Percentiles rank a stretch among this genome's conserved stretches.
These are phyloP conservation scores for Bryconaethiops microstoma DNA, from an alignment of 2,797 vertebrate species.

Conservation along the genomic window DNA sequence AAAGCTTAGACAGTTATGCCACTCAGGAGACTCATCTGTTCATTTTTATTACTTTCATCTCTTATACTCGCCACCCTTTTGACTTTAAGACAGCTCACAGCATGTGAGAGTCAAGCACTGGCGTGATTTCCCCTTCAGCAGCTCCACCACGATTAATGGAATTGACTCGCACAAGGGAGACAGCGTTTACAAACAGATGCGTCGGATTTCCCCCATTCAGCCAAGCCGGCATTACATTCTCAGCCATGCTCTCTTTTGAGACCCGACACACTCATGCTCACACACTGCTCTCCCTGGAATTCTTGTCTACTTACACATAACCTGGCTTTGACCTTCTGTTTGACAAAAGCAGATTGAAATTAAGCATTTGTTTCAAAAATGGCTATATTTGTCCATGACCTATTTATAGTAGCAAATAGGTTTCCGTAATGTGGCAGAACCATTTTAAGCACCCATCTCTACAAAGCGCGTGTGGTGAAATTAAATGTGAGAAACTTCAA, in stretches of 20 bases:
- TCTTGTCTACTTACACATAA: slow-evolving; percentile 54
- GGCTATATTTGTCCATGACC: slow-evolving; percentile 46
- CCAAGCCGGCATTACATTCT: slow-evolving; percentile 35
- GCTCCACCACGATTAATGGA: slow-evolving; percentile 60
- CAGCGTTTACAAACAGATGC: slow-evolving; percentile 39
- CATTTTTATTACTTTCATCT: background rate
- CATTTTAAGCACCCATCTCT: slow-evolving; percentile 16
- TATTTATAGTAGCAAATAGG: background rate
- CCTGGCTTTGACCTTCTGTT: slow-evolving; percentile 58
- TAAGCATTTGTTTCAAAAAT: slow-evolving; percentile 26
- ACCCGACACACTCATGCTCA: slow-evolving; percentile 55
- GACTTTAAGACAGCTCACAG: background rate
- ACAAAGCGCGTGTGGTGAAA: slow-evolving; percentile 46
- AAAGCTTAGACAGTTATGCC: too few species aligned
- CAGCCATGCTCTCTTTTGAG: slow-evolving; percentile 49
- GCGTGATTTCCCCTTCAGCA: slow-evolving; percentile 48
- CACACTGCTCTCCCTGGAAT: slow-evolving; percentile 51
- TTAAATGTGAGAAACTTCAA: slow-evolving; percentile 49
- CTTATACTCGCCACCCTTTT: background rate
- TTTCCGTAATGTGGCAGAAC: slow-evolving; percentile 10
- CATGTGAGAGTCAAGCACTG: background rate
- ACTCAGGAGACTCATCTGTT: background rate
- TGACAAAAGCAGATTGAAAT: slow-evolving; percentile 46
- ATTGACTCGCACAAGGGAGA: slow-evolving; percentile 45
- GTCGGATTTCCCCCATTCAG: slow-evolving; percentile 27